Percentiles rank a stretch among this genome's conserved stretches.
These are phyloP conservation scores for Pempheris klunzingeri DNA, from an alignment of 2,797 vertebrate species.

Conservation along the genomic window DNA sequence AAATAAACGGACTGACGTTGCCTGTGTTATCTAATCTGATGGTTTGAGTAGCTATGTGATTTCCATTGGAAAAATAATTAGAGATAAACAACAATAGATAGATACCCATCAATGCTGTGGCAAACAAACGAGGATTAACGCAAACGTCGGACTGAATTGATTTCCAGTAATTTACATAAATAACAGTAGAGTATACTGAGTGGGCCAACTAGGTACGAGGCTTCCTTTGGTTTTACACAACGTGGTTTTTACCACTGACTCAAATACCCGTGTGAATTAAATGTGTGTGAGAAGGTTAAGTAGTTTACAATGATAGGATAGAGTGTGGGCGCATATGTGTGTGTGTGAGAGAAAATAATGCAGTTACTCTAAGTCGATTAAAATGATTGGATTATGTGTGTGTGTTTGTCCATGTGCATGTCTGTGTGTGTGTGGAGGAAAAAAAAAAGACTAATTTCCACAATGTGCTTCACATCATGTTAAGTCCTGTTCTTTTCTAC, in stretches of 20 bases:
- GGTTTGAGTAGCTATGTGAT: constrained; percentile 30
- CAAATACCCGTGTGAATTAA: constrained; percentile 36
- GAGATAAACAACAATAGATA: constrained; percentile 13
- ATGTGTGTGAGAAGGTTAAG: constrained; percentile 53
- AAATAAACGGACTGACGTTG: constrained; percentile 27
- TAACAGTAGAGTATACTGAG: neutral
- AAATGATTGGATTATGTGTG: constrained; percentile 63
- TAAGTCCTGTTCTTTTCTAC: neutral
- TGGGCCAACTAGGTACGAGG: neutral
- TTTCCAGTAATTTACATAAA: constrained; percentile 39
- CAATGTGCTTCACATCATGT: constrained; percentile 1
- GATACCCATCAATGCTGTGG: constrained; percentile 25
- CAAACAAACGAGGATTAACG: constrained; percentile 33
- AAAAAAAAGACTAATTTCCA: neutral
- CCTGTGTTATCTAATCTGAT: constrained; percentile 26
- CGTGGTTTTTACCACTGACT: constrained; percentile 22
- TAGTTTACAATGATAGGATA: constrained; percentile 64
- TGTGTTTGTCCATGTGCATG: constrained; percentile 10
- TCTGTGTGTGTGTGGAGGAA: neutral
- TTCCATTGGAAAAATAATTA: constrained; percentile 44
- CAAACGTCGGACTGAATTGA: constrained; percentile 33
- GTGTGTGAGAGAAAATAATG: constrained; percentile 31
- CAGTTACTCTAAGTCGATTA: constrained; percentile 62
- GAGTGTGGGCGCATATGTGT: neutral
- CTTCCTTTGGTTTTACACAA: constrained; percentile 13